Conservation (phyloP, 2,888 invertebrate genomes). For the Heliconius aoede region DNA sequence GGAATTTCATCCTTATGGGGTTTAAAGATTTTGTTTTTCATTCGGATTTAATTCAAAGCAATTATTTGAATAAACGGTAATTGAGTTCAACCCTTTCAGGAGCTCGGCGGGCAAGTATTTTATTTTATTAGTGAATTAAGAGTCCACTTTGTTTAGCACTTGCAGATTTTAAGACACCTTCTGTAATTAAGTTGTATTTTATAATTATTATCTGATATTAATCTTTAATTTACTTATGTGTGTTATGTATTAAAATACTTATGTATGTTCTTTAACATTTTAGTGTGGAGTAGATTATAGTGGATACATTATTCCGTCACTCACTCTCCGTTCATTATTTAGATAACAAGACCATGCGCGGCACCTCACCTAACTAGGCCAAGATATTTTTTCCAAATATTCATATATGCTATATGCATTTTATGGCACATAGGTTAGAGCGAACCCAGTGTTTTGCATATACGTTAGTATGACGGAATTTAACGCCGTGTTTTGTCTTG, state of each 20-base stretch:
- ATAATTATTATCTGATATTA: neutral
- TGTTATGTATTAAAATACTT: no score
- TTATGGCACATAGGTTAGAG: neutral
- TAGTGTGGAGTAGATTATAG: no score
- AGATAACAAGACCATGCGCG: no score
- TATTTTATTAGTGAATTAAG: slow-evolving; percentile 53
- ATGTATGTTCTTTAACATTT: no score
- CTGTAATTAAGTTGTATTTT: slow-evolving; percentile 37
- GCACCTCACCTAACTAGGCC: no score
- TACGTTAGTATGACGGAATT: no score
- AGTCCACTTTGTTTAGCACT: slow-evolving; percentile 41
- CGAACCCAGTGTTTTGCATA: neutral
- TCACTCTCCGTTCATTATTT: no score
- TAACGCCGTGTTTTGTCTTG: no score
- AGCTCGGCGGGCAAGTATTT: slow-evolving; percentile 50
- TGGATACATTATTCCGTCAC: no score
- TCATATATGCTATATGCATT: no score
- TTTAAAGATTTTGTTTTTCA: slow-evolving; percentile 39
- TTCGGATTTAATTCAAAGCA: slow-evolving; percentile 63
- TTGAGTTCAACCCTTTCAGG: slow-evolving; percentile 61
- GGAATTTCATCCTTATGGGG: slow-evolving; percentile 10
- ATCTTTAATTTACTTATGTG: no score
- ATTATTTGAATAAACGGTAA: slow-evolving; percentile 69
- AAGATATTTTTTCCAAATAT: no score
- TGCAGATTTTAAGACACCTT: slow-evolving; percentile 45